Evolutionary conservation across 2,888 invertebrate genomes (phyloP).

Genomic region (Dicyrtoma fusca): DNA sequence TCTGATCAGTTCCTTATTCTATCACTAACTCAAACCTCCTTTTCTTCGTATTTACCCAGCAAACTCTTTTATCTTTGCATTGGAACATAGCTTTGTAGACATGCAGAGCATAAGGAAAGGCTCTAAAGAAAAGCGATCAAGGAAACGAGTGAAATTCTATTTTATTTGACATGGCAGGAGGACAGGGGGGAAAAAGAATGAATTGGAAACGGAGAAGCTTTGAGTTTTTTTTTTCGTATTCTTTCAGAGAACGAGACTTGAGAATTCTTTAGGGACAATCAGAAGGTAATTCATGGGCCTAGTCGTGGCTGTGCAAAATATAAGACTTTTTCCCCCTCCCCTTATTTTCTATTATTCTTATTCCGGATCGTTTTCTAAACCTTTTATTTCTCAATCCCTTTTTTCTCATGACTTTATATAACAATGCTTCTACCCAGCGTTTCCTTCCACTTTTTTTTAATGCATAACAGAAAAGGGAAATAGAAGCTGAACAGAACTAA

Average conservation of each 20-base stretch:
- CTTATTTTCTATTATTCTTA: constrained; percentile 27
- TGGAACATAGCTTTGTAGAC: too few relatives aligned
- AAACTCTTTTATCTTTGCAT: too few relatives aligned
- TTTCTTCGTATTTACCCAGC: too few relatives aligned
- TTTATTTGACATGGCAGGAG: constrained; percentile 21
- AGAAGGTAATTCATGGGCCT: constrained; percentile 24
- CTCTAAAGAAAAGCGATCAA: constrained; percentile 18
- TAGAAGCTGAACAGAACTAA: not conserved
- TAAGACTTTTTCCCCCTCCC: constrained; percentile 1
- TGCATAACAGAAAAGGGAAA: constrained; percentile 13
- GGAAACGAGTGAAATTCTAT: constrained; percentile 16
- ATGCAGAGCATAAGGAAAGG: not conserved
- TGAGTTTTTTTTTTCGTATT: not conserved
- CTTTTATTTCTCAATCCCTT: constrained; percentile 29
- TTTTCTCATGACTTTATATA: not conserved
- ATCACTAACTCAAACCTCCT: too few relatives aligned
- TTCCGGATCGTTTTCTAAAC: constrained; percentile 26
- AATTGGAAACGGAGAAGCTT: constrained; percentile 20
- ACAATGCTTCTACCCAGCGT: too few relatives aligned
- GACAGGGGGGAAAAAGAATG: constrained; percentile 11
- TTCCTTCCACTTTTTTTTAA: not conserved
- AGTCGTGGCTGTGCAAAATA: not conserved
- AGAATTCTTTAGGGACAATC: constrained; percentile 31
- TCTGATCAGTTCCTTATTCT: too few relatives aligned
- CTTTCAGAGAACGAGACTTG: constrained; percentile 7